Conservation (phyloP, 2,888 invertebrate species). For the Lordiphosa andalusiaca region DNA sequence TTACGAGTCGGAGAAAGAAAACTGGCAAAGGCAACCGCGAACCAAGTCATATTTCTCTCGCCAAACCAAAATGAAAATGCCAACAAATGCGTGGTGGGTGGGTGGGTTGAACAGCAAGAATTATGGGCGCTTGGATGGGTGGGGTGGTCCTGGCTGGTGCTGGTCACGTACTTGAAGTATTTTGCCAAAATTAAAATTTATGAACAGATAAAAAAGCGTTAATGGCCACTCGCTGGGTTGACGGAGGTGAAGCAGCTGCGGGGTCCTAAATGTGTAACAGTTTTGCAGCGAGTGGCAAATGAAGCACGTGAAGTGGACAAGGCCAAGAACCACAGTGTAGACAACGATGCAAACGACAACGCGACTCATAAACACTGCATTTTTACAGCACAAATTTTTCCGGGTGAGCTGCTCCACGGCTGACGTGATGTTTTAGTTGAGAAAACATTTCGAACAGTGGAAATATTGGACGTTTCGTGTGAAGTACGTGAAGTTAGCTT, state of each 20-base stretch:
- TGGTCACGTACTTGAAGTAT: constrained; percentile 68
- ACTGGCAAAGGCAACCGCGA: constrained; percentile 38
- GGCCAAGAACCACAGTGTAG: constrained; percentile 21
- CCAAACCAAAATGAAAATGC: constrained; percentile 44
- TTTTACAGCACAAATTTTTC: constrained; percentile 37
- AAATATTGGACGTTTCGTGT: too few relatives aligned
- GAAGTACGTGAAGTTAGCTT: too few relatives aligned
- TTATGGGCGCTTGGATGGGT: constrained; percentile 44
- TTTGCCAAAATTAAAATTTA: constrained; percentile 74
- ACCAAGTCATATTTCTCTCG: constrained; percentile 60
- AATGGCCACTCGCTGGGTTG: constrained; percentile 66
- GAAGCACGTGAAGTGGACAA: constrained; percentile 28
- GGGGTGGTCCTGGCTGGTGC: neutral
- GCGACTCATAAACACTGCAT: constrained; percentile 58
- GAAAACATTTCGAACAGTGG: too few relatives aligned
- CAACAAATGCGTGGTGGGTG: constrained; percentile 15
- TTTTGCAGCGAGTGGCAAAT: constrained; percentile 39
- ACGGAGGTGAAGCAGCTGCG: constrained; percentile 15
- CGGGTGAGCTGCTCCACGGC: constrained; percentile 7
- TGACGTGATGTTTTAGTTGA: too few relatives aligned
- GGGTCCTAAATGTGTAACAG: constrained; percentile 37
- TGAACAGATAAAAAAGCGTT: constrained; percentile 75
- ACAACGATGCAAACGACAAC: constrained; percentile 8
- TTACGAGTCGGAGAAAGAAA: constrained; percentile 42
- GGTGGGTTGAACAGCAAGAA: constrained; percentile 30